phyloP scores from a whole-genome alignment of 2,113 vertebrate species.

The Aegotheles bennettii region DNA sequence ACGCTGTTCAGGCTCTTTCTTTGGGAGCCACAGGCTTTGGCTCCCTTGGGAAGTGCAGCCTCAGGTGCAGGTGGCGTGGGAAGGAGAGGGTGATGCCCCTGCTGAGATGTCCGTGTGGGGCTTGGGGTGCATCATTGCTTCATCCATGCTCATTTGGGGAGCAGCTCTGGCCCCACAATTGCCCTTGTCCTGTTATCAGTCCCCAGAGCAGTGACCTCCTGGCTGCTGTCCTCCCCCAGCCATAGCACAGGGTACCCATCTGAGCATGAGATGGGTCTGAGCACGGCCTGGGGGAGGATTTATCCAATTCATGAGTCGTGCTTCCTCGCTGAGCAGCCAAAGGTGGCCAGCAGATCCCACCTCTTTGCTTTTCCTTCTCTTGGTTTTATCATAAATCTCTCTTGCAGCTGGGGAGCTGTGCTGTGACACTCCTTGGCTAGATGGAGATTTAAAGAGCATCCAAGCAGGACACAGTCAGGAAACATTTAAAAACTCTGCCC shows the following conservation, averaged over 20 bases:
- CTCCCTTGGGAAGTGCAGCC: not conserved
- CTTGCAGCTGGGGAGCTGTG: not conserved
- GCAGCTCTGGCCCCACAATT: not conserved
- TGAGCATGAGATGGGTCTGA: not conserved
- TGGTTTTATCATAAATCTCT: not conserved
- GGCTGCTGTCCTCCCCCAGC: not conserved
- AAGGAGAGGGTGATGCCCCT: not conserved
- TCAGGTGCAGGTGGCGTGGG: not conserved
- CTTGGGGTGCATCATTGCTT: not conserved
- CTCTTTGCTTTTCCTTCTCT: not conserved
- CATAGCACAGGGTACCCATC: fast-evolving
- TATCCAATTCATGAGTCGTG: not conserved
- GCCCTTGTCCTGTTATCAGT: not conserved
- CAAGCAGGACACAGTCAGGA: not conserved
- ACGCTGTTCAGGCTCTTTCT: not conserved
- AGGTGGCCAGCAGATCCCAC: not conserved
- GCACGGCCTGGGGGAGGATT: not conserved
- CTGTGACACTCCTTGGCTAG: not conserved
- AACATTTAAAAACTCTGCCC: not conserved
- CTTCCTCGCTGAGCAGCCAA: not conserved
- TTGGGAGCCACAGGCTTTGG: fast-evolving
- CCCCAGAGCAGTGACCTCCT: not conserved
- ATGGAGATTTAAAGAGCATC: not conserved
- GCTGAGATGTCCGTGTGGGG: fast-evolving
- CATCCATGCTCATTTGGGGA: not conserved